A percentile compares a stretch with the other conserved stretches of the same genome.
Evolutionary conservation across 2,888 invertebrate species (phyloP).

Genomic region (Cantharis rustica): DNA sequence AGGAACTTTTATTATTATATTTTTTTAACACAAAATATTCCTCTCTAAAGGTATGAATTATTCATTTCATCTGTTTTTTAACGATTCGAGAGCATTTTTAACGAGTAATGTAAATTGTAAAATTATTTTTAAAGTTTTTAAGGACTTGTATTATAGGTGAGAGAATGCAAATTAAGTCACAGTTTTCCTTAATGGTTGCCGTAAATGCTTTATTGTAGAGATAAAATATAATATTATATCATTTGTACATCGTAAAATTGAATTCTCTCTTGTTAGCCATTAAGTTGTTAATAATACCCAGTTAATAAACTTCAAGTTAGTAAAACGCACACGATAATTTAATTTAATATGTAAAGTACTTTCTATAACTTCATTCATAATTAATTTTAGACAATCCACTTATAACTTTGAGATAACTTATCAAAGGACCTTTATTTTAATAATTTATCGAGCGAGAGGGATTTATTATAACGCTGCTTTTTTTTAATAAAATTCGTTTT

Average conservation of each 20-base stretch:
- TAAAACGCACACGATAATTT: not conserved
- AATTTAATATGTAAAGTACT: not conserved
- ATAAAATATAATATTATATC: conserved; percentile 30
- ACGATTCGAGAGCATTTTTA: conserved; percentile 27
- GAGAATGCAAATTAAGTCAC: conserved; percentile 31
- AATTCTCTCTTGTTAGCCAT: conserved; percentile 14
- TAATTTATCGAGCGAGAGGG: not conserved
- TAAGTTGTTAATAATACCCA: not conserved
- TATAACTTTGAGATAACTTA: not conserved
- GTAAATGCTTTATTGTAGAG: conserved; percentile 31
- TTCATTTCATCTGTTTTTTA: conserved; percentile 32
- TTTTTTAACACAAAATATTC: conserved; percentile 15
- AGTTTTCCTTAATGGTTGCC: conserved; percentile 21
- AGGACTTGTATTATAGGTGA: conserved; percentile 3
- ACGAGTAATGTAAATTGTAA: conserved; percentile 26
- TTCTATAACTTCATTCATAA: not conserved
- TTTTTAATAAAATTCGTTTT: not conserved
- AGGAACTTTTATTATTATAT: conserved; percentile 29
- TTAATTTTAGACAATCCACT: not conserved
- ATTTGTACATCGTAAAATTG: conserved; percentile 34
- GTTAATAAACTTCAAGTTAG: not conserved
- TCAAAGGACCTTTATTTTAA: not conserved
- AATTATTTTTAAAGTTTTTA: conserved; percentile 22
- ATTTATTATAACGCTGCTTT: not conserved
- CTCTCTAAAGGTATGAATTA: conserved; percentile 26